phyloP scores from a whole-genome alignment of 2,797 vertebrate species.

The Petrocephalus schoutedeni region DNA sequence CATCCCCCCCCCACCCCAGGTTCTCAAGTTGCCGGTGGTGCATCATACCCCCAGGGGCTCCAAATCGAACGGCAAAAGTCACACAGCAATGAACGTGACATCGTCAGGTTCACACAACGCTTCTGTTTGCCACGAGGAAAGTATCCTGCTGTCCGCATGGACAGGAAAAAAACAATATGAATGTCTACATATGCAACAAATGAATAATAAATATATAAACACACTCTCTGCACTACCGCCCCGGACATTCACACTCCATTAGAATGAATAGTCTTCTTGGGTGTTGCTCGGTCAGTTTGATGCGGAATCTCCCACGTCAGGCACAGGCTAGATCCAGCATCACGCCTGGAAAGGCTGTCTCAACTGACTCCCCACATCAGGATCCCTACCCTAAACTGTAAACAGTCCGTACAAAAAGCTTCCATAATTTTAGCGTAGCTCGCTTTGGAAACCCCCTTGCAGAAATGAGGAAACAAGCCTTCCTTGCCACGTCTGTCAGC shows the following conservation, averaged over 20 bases:
- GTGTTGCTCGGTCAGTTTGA: background rate
- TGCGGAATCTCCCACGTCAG: background rate
- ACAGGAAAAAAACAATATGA: background rate
- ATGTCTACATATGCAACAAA: slow-evolving; percentile 1
- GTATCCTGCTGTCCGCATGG: slow-evolving; percentile 14
- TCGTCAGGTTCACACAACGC: slow-evolving; percentile 17
- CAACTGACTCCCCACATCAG: background rate
- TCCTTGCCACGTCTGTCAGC: slow-evolving; percentile 42
- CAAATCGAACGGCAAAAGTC: background rate
- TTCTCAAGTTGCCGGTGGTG: background rate
- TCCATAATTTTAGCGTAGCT: slow-evolving; percentile 11
- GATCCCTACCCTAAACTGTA: background rate
- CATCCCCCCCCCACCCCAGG: background rate
- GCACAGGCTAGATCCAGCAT: background rate
- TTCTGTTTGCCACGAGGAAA: slow-evolving; percentile 1
- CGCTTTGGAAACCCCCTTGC: slow-evolving; percentile 33
- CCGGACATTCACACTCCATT: slow-evolving; percentile 29
- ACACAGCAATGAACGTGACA: background rate
- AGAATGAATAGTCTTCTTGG: background rate
- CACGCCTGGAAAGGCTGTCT: background rate
- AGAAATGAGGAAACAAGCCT: slow-evolving; percentile 47
- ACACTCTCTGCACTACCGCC: slow-evolving; percentile 18
- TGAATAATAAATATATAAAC: slow-evolving; percentile 13
- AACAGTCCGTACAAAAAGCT: slow-evolving; percentile 6
- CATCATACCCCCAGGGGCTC: background rate